These are phyloP conservation scores for Apistogramma diplotaenia DNA, from an alignment of 2,113 vertebrate species.

Conservation along the genomic window DNA sequence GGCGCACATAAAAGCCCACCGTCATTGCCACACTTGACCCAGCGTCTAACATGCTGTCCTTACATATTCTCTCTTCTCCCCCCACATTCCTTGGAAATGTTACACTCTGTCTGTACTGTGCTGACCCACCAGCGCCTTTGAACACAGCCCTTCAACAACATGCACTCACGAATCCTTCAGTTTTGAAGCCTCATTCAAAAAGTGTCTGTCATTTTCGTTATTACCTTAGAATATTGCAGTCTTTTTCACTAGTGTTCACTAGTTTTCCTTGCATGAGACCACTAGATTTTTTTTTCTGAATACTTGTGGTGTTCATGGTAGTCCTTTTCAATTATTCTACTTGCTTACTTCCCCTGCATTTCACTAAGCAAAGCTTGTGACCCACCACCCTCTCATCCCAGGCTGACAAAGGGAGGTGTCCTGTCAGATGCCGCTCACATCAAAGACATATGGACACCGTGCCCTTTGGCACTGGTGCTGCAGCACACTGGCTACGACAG, in stretches of 20 bases:
- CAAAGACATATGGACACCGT: background rate
- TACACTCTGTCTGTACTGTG: background rate
- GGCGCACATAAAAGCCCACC: slow-evolving; percentile 8
- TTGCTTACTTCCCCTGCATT: background rate
- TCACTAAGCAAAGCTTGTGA: background rate
- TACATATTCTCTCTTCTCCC: background rate
- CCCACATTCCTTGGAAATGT: background rate
- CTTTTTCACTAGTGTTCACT: background rate
- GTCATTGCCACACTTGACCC: slow-evolving; percentile 44
- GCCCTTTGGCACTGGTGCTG: background rate
- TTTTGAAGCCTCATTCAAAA: background rate
- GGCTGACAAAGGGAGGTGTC: background rate
- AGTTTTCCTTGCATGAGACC: background rate
- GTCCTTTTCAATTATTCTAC: background rate
- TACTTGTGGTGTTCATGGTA: background rate
- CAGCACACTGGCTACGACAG: background rate
- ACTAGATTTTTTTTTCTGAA: background rate
- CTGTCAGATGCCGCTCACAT: background rate
- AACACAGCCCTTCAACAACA: background rate
- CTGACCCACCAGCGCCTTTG: background rate
- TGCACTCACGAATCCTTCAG: background rate
- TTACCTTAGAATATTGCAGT: background rate
- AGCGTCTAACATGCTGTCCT: background rate
- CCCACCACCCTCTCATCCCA: background rate
- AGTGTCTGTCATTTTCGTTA: background rate